These are phyloP conservation scores for Tolmerus cingulatus DNA, from an alignment of 2,888 invertebrate species.

Conservation along the genomic window DNA sequence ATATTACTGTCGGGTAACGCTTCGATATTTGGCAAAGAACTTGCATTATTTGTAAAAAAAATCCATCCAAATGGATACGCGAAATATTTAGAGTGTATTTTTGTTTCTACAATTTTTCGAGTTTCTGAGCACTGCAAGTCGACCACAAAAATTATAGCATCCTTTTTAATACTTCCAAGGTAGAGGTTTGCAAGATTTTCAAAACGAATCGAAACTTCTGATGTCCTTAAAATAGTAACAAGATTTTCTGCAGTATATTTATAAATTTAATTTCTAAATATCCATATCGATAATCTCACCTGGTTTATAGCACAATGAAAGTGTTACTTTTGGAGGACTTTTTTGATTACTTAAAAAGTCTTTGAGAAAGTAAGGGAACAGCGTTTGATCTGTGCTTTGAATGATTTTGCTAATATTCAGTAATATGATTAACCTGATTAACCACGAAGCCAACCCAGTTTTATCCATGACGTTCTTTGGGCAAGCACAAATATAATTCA, in stretches of 20 bases:
- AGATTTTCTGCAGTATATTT: not conserved
- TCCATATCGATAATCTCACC: not conserved
- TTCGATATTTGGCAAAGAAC: constrained; percentile 17
- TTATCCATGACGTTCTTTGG: not conserved
- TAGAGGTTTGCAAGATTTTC: not conserved
- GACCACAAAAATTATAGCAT: not conserved
- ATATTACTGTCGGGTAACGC: constrained; percentile 41
- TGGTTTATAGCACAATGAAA: not conserved
- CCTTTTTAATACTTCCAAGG: not conserved
- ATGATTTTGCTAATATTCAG: not conserved
- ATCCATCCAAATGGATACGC: constrained; percentile 41
- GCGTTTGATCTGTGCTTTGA: not conserved
- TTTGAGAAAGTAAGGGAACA: not conserved
- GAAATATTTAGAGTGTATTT: not conserved
- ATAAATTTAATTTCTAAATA: not conserved
- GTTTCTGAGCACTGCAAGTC: constrained; percentile 39
- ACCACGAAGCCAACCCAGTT: not conserved
- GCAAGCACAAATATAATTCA: not conserved
- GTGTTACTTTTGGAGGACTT: not conserved
- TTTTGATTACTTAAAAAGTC: not conserved
- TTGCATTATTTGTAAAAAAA: not conserved
- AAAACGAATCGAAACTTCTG: not conserved
- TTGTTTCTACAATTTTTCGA: not conserved
- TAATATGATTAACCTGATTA: not conserved
- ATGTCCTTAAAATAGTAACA: not conserved